Percentiles rank a stretch among this genome's conserved stretches.
These are phyloP conservation scores for Meleagris gallopavo DNA, from an alignment of 2,113 vertebrate species.

Conservation along the genomic window DNA sequence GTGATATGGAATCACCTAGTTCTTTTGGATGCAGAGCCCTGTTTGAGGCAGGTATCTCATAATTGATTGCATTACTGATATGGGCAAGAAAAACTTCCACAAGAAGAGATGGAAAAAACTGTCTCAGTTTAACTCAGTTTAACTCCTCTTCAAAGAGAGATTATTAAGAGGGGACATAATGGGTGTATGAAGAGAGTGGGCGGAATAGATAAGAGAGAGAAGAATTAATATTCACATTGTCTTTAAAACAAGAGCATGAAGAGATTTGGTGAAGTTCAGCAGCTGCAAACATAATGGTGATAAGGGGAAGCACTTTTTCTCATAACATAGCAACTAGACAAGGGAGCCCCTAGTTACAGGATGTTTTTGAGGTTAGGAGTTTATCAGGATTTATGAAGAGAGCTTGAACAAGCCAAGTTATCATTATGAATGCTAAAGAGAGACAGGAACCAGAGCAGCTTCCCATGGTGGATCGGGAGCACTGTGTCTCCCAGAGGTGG, in stretches of 20 bases:
- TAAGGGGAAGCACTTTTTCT: conserved; percentile 41
- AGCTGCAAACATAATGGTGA: neutral
- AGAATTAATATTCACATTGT: conserved; percentile 11
- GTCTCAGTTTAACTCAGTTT: neutral
- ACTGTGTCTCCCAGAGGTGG: neutral
- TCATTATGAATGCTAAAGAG: neutral
- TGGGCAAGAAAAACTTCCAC: neutral
- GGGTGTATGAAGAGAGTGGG: conserved; percentile 2
- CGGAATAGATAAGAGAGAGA: neutral
- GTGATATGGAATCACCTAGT: neutral
- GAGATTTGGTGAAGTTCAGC: neutral
- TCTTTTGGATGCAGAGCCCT: neutral
- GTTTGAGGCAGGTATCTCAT: neutral
- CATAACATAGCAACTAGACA: conserved; percentile 3
- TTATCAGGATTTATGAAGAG: conserved; percentile 52
- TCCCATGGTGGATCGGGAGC: neutral
- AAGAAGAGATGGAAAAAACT: neutral
- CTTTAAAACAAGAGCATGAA: neutral
- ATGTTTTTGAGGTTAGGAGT: conserved; percentile 47
- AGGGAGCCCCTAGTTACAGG: neutral
- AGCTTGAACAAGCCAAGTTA: neutral
- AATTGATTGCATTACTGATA: neutral
- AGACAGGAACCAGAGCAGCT: conserved; percentile 20
- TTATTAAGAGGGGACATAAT: neutral
- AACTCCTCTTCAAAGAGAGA: neutral